A percentile compares a stretch with the other conserved stretches of the same genome.
phyloP scores from a whole-genome alignment of 2,888 invertebrate species.

The Pyrrhosoma nymphula region DNA sequence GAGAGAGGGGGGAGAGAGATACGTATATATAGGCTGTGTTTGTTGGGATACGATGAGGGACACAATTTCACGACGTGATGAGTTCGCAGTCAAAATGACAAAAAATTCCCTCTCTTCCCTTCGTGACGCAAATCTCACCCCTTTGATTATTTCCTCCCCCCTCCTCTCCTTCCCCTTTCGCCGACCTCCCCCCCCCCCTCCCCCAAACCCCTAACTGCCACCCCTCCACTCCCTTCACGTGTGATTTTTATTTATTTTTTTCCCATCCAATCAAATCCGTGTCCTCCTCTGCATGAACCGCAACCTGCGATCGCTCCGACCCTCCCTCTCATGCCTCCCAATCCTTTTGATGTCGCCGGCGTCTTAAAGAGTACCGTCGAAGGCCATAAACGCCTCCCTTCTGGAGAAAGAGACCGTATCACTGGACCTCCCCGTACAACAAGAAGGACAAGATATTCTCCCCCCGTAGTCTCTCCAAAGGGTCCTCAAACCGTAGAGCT shows the following conservation, averaged over 20 bases:
- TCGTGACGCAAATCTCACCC: background rate
- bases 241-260: background rate
- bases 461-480: background rate
- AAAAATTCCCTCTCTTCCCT: background rate
- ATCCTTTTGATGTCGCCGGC: constrained; percentile 52
- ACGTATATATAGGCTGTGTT: no score
- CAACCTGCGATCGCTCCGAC: background rate
- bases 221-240: no score
- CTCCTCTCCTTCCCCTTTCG: background rate
- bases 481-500: no score
- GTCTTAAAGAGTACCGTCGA: background rate
- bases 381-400: background rate
- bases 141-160: background rate
- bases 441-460: background rate
- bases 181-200: background rate
- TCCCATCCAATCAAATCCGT: constrained; percentile 29
- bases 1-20: background rate
- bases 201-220: no score
- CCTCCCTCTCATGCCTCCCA: background rate
- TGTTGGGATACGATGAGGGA: background rate
- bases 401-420: background rate
- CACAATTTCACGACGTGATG: background rate
- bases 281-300: background rate
- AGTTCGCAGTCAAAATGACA: background rate
- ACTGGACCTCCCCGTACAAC: background rate